These are phyloP conservation scores for Teleogryllus occipitalis DNA, from an alignment of 1,140 invertebrate species.

Conservation along the genomic window DNA sequence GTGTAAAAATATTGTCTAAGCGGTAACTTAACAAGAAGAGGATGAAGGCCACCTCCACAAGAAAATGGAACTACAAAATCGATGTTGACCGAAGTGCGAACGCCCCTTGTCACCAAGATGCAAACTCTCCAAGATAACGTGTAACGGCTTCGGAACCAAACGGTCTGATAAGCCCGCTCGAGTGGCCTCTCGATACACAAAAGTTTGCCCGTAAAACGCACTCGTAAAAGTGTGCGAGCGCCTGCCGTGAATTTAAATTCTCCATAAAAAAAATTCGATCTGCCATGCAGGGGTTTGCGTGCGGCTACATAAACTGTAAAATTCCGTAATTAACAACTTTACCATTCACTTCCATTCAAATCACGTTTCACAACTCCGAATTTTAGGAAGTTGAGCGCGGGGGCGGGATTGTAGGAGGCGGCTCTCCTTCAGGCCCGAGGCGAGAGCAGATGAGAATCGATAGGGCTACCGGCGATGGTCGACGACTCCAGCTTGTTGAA, in stretches of 20 bases:
- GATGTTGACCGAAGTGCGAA: no score
- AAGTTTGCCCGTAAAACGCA: not conserved
- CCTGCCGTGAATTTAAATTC: not conserved
- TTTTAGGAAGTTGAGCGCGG: not conserved
- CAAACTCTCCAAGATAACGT: not conserved
- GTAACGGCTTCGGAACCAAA: not conserved
- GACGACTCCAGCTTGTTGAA: no score
- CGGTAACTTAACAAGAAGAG: no score
- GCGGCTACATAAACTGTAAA: not conserved
- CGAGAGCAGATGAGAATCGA: no score
- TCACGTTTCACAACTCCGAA: not conserved
- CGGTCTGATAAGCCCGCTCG: not conserved
- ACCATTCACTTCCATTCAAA: not conserved
- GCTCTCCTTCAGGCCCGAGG: no score
- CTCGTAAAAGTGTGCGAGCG: not conserved
- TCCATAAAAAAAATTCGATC: not conserved
- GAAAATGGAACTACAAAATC: no score
- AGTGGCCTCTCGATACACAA: not conserved
- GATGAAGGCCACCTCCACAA: no score
- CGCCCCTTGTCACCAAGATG: no score
- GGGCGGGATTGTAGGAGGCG: no score
- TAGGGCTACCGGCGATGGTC: no score
- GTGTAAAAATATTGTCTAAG: no score
- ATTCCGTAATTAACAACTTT: slow-evolving; percentile 5
- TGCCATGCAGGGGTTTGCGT: not conserved